These are phyloP conservation scores for Ectobius pallidus DNA, from an alignment of 2,888 invertebrate species.

Conservation along the genomic window DNA sequence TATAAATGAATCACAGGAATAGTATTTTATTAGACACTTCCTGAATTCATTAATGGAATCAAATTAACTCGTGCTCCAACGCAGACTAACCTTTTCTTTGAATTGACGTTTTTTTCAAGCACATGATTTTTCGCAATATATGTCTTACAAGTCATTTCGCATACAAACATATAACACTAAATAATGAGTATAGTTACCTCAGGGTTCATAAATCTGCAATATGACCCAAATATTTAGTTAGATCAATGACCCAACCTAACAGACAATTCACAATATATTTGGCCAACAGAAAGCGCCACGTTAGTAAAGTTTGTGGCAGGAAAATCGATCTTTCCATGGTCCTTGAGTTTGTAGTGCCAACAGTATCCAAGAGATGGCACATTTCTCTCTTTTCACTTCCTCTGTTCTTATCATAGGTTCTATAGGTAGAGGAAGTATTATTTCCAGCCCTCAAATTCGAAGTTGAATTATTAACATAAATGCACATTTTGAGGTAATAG, in stretches of 20 bases:
- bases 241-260: slow-evolving; percentile 28
- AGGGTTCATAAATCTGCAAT: not conserved
- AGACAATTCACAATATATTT: not conserved
- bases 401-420: too few species aligned
- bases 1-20: not conserved
- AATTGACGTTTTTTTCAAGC: not conserved
- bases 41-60: not conserved
- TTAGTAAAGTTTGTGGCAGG: too few species aligned
- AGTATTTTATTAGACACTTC: not conserved
- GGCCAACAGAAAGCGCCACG: not conserved
- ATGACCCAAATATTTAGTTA: slow-evolving; percentile 12
- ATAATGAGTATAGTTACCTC: not conserved
- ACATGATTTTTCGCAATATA: not conserved
- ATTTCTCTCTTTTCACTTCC: too few species aligned
- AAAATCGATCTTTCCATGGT: too few species aligned
- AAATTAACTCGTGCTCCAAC: not conserved
- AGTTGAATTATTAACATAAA: too few species aligned
- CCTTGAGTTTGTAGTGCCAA: too few species aligned
- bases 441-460: too few species aligned
- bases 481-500: too few species aligned
- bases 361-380: too few species aligned
- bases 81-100: not conserved
- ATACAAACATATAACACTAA: not conserved
- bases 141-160: not conserved
- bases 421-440: too few species aligned